A percentile compares a stretch with the other conserved stretches of the same genome.
phyloP scores from a whole-genome alignment of 2,113 vertebrate genomes.

The Chroicocephalus ridibundus region DNA sequence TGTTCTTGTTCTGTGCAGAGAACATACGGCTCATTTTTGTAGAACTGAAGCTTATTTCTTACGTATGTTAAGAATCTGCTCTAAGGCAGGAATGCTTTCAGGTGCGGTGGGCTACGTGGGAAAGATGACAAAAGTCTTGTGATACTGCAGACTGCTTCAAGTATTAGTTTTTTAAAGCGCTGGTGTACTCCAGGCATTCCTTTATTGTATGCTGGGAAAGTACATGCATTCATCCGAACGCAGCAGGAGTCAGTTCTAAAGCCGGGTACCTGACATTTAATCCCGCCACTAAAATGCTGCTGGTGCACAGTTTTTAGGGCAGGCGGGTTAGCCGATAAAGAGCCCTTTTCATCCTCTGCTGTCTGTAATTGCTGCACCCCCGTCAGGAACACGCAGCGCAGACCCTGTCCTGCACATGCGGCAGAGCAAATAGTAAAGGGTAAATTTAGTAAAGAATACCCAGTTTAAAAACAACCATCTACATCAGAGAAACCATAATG shows the following conservation, averaged over 20 bases:
- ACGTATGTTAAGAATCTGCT: not conserved
- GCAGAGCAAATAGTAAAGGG: conserved; percentile 3
- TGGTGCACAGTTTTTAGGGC: not conserved
- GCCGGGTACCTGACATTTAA: conserved; percentile 3
- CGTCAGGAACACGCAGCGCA: not conserved
- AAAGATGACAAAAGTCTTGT: not conserved
- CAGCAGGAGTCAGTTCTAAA: not conserved
- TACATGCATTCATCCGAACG: conserved; percentile 31
- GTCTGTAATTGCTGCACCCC: conserved; percentile 12
- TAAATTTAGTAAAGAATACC: not conserved
- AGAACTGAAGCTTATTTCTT: not conserved
- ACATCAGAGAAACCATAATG: not conserved
- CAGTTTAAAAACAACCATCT: conserved; percentile 19
- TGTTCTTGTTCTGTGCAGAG: not conserved
- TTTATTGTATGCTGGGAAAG: conserved; percentile 1
- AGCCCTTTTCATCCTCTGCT: not conserved
- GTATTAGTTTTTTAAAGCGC: not conserved
- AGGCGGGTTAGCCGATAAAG: not conserved
- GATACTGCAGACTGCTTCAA: not conserved
- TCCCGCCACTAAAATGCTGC: not conserved
- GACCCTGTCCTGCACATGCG: not conserved
- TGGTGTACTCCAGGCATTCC: not conserved
- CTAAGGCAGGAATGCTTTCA: not conserved
- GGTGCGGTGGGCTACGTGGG: not conserved
- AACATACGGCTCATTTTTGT: not conserved